A percentile compares a stretch with the other conserved stretches of the same genome.
These are phyloP conservation scores for Eupsilia transversa DNA, from an alignment of 2,888 invertebrate species.

Conservation along the genomic window DNA sequence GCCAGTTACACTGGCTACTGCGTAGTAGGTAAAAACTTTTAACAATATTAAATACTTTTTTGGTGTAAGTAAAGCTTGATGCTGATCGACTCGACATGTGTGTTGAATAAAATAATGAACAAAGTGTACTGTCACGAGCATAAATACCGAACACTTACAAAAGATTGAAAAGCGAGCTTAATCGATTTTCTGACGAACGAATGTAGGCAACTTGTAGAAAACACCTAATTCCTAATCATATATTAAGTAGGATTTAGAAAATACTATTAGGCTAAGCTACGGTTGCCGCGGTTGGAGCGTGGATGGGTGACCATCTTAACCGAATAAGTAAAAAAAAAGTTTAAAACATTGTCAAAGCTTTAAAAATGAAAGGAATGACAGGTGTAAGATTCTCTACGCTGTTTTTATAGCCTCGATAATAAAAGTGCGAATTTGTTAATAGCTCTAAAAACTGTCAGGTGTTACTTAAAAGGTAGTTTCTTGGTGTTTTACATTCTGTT, in stretches of 20 bases:
- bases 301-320: no score
- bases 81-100: neutral
- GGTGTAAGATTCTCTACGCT: neutral
- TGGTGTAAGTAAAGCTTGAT: neutral
- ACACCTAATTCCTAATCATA: neutral
- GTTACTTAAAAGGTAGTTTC: neutral
- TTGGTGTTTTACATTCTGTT: slow-evolving; percentile 1
- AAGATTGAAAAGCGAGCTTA: neutral
- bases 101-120: neutral
- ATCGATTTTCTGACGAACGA: neutral
- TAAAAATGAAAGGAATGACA: slow-evolving; percentile 6
- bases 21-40: neutral
- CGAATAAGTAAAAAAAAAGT: no score
- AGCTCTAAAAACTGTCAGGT: neutral
- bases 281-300: no score
- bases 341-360: no score
- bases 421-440: neutral
- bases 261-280: no score
- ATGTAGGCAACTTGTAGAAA: no score
- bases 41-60: slow-evolving; percentile 4
- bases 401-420: neutral
- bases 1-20: neutral
- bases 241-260: no score
- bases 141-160: neutral
- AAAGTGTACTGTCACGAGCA: neutral